A percentile compares a stretch with the other conserved stretches of the same genome.
Evolutionary conservation across 2,113 vertebrate species (phyloP).

Genomic region (Daphoenositta chrysoptera): DNA sequence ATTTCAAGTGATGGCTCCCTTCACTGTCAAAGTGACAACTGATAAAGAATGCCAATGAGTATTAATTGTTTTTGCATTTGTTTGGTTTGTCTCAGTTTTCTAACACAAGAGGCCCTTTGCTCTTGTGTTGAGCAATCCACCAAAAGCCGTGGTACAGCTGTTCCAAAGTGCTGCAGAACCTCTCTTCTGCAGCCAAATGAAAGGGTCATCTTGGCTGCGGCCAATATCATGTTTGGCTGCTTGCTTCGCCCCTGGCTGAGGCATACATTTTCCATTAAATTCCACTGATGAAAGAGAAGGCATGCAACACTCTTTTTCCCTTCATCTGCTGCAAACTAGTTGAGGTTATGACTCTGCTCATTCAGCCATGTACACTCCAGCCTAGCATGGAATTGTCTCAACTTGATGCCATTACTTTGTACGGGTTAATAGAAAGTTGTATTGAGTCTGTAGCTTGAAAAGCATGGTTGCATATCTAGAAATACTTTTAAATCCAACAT

Average conservation of each 20-base stretch:
- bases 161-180: not conserved
- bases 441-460: not conserved
- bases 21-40: not conserved
- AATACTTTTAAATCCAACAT: not conserved
- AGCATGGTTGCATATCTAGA: not conserved
- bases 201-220: not conserved
- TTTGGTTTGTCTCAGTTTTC: not conserved
- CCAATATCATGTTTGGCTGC: not conserved
- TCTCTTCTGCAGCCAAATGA: not conserved
- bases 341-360: not conserved
- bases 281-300: not conserved
- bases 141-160: not conserved
- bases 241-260: not conserved
- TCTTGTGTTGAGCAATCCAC: not conserved
- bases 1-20: not conserved
- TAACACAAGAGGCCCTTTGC: not conserved
- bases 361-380: not conserved
- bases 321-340: not conserved
- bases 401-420: not conserved
- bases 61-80: not conserved
- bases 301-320: not conserved
- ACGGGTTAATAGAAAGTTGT: not conserved
- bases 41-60: not conserved
- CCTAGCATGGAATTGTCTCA: not conserved
- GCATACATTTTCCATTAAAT: not conserved